Base-by-base conservation (phyloP, 2,888 invertebrate species). In the Lasioglossum oenotherae region DNA sequence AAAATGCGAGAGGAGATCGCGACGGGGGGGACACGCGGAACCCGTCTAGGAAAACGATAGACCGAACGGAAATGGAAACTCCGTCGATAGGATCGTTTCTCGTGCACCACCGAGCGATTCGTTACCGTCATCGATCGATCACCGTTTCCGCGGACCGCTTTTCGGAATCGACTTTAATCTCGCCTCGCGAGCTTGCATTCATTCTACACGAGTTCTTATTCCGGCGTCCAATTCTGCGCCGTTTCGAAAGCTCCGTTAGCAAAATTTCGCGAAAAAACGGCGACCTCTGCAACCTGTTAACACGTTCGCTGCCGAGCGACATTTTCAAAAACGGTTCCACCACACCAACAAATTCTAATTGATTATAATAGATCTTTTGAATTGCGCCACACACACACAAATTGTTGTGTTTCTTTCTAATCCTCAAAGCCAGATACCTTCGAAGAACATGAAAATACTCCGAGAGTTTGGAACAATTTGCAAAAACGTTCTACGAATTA, bases 41-140 rank as follows among this genome's bases (percentile, higher is more conserved):
- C 64, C 49, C 44, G 49, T 72, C 80, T n/a, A 78, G 53, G 80
- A 84, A 41, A 86, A 84, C 82, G 85, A 78, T 69, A 74, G 75
- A 79, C 77, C 72, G 77, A 85, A 80, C 89, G 91, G 91, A 89
- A 92, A 90, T 88, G 86, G 90, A 90, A 93, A 91, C 84, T 88
- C 81, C 81, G 84, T 77, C 89, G 88, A 91, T 89, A 90, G 92
- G 88, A 91, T 91, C 85, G 88, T 89, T 91, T 88, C 90, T 72
- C 67, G 64, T 88, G 85, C 86, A 86, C 74, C 82, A 76, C 80
- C 35, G 79, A 87, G 87, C 91, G 92, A 93, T 93, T 89, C 89
- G 90, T 93, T 91, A 91, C 88, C 86, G 89, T 93, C 91, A 86
- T 76, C 90, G 88, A 92, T 93, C 91, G 91, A 90, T 93, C 91